Base-by-base conservation (phyloP, 2,797 vertebrate genomes). In the Heliangelus exortis region DNA sequence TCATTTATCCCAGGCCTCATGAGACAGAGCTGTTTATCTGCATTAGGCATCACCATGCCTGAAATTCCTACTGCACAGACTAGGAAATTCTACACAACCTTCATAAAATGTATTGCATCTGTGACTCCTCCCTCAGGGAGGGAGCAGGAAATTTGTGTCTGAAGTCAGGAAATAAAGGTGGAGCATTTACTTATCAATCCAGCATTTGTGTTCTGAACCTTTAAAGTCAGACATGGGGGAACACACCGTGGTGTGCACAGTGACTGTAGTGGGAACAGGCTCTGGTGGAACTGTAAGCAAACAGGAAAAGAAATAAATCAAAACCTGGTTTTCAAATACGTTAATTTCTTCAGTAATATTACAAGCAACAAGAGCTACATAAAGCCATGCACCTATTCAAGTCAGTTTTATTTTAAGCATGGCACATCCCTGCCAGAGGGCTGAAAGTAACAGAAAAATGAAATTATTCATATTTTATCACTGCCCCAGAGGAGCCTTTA, bases 141-240 rank as follows among this genome's bases (percentile, higher is more conserved):
- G 12, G 8, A 10, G 2, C 54, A 23, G 18, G 12, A 48, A 10
- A 14, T 33, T 26, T 12, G 25, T 11, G 31, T 17, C 23, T 33
- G 22, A 65, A 75, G 29, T 13, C 36, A 62, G 54, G 66, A 93
- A 85, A 75, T 8, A 68, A 75, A 73, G 21, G 41, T 16, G 51
- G 10, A 83, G 7, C 19, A 75, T 86, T 94, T 95, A 96, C 96
- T 54, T 63, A 22, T 89, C 25, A n/a, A 29, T 31, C 62, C 50
- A 66, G 59, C 76, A 84, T 6, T 12, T 2, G 23, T 7, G 31
- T 73, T 47, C 29, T 48, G 76, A 14, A 59, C 19, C 9, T 51
- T 7, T 14, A 1, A 34, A 3, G 45, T 22, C n/a, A 66, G 21
- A 9, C 1, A 36, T 2, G 47, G 89, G 4, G 21, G 83, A 83